phyloP scores from a whole-genome alignment of 35 echinoderm and acorn worm genomes.

The Apostichopus californicus region DNA sequence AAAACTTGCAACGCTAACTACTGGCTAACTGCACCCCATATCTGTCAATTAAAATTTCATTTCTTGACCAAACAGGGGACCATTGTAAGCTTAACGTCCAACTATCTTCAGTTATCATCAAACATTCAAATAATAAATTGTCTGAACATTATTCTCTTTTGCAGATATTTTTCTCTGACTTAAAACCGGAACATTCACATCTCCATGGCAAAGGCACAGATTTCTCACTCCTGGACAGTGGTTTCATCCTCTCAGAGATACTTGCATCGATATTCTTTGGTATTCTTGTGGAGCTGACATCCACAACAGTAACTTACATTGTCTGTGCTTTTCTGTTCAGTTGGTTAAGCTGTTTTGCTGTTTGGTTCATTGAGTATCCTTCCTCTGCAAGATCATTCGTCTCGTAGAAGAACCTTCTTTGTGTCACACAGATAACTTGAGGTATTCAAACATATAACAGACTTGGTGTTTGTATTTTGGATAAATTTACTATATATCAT shows the following conservation, averaged over 20 bases:
- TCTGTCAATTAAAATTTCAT: no score
- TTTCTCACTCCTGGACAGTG: constrained; percentile 88
- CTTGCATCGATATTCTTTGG: constrained; percentile 87
- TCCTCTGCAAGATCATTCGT: not conserved
- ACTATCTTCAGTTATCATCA: no score
- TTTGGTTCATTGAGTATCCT: constrained; percentile 51
- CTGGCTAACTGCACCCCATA: no score
- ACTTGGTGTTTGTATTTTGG: no score
- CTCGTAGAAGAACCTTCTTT: not conserved
- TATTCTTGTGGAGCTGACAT: constrained; percentile 74
- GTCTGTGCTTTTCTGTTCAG: constrained; percentile 74
- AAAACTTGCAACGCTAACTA: no score
- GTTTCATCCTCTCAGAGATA: constrained; percentile 90
- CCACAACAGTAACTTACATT: constrained; percentile 75
- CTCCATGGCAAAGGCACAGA: constrained; percentile 87
- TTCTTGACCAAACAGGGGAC: no score
- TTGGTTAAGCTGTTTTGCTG: constrained; percentile 50
- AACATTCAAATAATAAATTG: no score
- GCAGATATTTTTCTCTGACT: constrained; percentile 74
- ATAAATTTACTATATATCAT: no score
- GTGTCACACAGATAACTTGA: no score
- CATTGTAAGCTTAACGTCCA: no score
- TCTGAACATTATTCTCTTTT: not conserved
- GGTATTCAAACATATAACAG: no score
- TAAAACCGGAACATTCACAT: constrained; percentile 39